These are phyloP conservation scores for Anas platyrhynchos DNA, from an alignment of 2,113 vertebrate genomes.

Conservation along the genomic window DNA sequence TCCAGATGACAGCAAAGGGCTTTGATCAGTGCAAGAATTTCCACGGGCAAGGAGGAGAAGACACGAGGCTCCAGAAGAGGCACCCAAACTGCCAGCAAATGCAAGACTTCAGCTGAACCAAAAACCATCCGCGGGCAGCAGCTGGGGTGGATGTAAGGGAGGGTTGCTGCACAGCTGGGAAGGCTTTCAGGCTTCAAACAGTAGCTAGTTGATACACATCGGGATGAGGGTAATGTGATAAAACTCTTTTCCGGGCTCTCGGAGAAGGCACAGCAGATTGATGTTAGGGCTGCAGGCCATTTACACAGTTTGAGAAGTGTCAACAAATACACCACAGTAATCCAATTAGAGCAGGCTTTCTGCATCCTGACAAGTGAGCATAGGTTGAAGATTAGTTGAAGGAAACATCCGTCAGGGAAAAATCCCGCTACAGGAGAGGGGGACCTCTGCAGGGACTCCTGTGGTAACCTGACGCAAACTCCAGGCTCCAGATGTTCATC, in stretches of 20 bases:
- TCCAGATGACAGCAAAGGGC: background rate
- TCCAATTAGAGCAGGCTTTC: background rate
- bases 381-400: background rate
- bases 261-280: conserved; percentile 5
- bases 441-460: background rate
- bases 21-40: conserved; percentile 37
- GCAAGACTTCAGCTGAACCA: background rate
- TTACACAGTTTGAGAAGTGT: background rate
- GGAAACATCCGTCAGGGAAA: background rate
- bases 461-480: background rate
- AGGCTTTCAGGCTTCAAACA: background rate
- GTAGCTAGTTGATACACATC: background rate
- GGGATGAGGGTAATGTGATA: background rate
- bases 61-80: background rate
- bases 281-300: background rate
- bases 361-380: conserved; percentile 1
- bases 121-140: background rate
- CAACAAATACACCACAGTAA: background rate
- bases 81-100: background rate
- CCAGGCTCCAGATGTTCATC: background rate
- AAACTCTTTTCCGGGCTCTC: background rate
- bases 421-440: background rate
- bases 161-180: background rate
- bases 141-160: background rate
- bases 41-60: background rate